phyloP scores from a whole-genome alignment of 2,113 vertebrate species.

The Delphinapterus leucas region DNA sequence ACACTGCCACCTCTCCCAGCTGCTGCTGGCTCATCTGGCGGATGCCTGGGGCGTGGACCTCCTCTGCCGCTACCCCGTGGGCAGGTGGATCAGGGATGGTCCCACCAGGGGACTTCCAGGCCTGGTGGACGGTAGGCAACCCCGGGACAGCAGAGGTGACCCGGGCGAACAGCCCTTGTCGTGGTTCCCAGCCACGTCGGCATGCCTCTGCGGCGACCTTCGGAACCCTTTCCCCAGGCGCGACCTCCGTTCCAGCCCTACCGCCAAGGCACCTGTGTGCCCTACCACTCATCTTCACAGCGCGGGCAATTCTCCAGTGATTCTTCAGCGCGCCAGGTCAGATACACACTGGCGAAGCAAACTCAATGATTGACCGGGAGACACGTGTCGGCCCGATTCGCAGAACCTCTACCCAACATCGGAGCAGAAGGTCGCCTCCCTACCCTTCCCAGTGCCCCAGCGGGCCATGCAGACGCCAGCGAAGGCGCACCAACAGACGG shows the following conservation, averaged over 20 bases:
- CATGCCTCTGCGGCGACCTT: fast-evolving
- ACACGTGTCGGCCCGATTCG: background rate
- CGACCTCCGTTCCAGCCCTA: fast-evolving
- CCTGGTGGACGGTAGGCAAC: fast-evolving
- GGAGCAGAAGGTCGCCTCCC: background rate
- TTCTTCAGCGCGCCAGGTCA: fast-evolving
- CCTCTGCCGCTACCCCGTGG: fast-evolving
- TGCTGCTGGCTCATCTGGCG: conserved; percentile 82
- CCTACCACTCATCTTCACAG: background rate
- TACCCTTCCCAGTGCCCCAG: background rate
- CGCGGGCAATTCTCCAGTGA: fast-evolving
- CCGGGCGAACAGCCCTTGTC: fast-evolving
- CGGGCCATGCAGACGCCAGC: fast-evolving
- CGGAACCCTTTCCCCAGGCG: fast-evolving
- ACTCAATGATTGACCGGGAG: fast-evolving
- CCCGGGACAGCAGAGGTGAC: fast-evolving
- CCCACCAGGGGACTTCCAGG: fast-evolving
- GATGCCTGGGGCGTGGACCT: conserved; percentile 84
- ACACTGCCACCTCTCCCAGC: conserved; percentile 82
- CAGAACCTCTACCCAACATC: background rate
- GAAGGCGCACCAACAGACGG: background rate
- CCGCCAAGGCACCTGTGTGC: fast-evolving
- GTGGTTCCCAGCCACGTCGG: fast-evolving
- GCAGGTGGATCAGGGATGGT: background rate
- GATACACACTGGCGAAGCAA: background rate